Percentiles rank a stretch among this genome's conserved stretches.
phyloP scores from a whole-genome alignment of 2,888 invertebrate genomes.

The Pandemis cinnamomeana region DNA sequence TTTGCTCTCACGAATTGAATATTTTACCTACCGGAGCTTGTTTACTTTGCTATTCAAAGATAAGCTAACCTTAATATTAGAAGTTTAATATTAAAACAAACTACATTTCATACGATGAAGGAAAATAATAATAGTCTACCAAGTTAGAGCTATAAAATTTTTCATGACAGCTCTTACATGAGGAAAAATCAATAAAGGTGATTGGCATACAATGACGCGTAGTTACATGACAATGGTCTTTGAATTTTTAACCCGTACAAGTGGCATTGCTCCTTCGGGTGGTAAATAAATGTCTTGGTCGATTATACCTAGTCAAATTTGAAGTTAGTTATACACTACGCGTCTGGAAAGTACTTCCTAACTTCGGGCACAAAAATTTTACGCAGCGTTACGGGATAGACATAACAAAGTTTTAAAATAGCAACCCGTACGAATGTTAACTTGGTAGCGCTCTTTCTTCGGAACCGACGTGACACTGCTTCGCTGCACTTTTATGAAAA shows the following conservation, averaged over 20 bases:
- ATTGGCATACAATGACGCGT: too few species aligned
- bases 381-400: slow-evolving; percentile 24
- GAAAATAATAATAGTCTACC: too few species aligned
- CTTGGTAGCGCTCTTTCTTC: slow-evolving; percentile 70
- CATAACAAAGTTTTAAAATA: slow-evolving; percentile 38
- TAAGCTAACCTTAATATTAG: background rate
- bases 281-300: too few species aligned
- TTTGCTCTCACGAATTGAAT: slow-evolving; percentile 5
- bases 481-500: slow-evolving; percentile 80
- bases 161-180: background rate
- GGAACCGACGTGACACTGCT: slow-evolving; percentile 62
- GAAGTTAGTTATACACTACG: background rate
- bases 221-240: too few species aligned
- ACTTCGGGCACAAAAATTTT: slow-evolving; percentile 8
- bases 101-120: background rate
- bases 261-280: too few species aligned
- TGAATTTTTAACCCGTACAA: too few species aligned
- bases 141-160: background rate
- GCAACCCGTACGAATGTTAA: slow-evolving; percentile 74
- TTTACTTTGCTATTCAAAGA: background rate
- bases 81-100: background rate
- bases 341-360: slow-evolving; percentile 15
- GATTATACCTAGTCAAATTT: background rate
- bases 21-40: background rate
- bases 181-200: background rate